These are phyloP conservation scores for Crotalus horridus DNA, from an alignment of 2,113 vertebrate genomes.

Conservation along the genomic window DNA sequence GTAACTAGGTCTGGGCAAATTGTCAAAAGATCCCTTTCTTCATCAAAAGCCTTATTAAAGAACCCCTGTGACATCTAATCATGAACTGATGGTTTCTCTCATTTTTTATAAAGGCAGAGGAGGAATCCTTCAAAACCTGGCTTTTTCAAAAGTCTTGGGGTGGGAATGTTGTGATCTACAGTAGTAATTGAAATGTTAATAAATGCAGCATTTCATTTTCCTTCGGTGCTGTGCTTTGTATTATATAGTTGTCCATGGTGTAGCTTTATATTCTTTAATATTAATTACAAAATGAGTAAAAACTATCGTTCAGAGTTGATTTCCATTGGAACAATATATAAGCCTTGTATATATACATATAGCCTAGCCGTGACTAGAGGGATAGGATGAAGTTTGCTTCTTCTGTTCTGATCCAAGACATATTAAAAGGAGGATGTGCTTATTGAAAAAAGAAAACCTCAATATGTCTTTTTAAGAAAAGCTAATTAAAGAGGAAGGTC, in stretches of 20 bases:
- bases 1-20: not conserved
- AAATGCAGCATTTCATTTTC: not conserved
- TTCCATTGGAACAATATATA: not conserved
- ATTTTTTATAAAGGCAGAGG: not conserved
- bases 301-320: not conserved
- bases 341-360: not conserved
- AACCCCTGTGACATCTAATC: not conserved
- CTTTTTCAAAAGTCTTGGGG: not conserved
- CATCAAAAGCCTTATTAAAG: not conserved
- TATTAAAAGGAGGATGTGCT: not conserved
- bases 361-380: not conserved
- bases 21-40: not conserved
- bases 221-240: not conserved
- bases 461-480: not conserved
- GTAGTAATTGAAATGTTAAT: not conserved
- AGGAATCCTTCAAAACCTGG: not conserved
- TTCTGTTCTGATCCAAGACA: not conserved
- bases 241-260: not conserved
- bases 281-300: not conserved
- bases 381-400: not conserved
- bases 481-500: not conserved
- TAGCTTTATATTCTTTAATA: not conserved
- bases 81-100: not conserved
- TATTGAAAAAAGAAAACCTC: not conserved
- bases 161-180: not conserved